Percentiles rank a stretch among this genome's conserved stretches.
Conservation (phyloP, 2,113 vertebrate species). For the Dipodomys spectabilis region DNA sequence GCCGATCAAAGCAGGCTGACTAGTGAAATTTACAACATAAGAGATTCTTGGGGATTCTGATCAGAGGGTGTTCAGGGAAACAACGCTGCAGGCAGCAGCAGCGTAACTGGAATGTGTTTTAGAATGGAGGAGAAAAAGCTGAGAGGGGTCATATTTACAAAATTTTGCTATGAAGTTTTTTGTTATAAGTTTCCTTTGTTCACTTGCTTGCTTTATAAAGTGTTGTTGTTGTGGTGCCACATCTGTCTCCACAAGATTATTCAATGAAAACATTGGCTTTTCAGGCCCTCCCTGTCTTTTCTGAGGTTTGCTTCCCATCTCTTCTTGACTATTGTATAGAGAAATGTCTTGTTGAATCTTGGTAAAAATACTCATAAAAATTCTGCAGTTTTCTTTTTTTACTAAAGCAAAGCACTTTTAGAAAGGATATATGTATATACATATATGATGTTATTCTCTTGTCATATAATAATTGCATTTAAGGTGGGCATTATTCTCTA, state of each 20-base stretch:
- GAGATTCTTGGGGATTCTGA: not conserved
- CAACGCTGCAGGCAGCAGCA: not conserved
- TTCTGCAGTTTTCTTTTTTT: not conserved
- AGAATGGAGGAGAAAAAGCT: not conserved
- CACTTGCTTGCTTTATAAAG: too few relatives aligned
- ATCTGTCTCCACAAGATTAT: not conserved
- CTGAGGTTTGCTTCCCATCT: constrained; percentile 12
- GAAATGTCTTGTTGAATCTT: constrained; percentile 1
- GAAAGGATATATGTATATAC: too few relatives aligned
- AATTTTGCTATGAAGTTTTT: not conserved
- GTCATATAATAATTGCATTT: not conserved
- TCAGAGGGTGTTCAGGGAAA: not conserved
- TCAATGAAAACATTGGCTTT: not conserved
- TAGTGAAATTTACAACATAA: not conserved
- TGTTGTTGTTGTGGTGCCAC: not conserved
- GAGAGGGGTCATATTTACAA: not conserved
- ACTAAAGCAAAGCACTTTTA: not conserved
- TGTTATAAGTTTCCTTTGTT: too few relatives aligned
- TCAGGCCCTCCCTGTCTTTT: not conserved
- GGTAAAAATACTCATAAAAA: not conserved
- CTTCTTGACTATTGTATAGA: not conserved
- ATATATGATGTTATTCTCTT: not conserved
- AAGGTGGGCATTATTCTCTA: not conserved
- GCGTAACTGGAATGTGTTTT: not conserved
- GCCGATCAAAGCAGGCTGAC: not conserved